Percentiles rank a stretch among this genome's conserved stretches.
Evolutionary conservation across 92 coral and sea anemone genomes (phyloP).

Genomic region (Ricordea florida): DNA sequence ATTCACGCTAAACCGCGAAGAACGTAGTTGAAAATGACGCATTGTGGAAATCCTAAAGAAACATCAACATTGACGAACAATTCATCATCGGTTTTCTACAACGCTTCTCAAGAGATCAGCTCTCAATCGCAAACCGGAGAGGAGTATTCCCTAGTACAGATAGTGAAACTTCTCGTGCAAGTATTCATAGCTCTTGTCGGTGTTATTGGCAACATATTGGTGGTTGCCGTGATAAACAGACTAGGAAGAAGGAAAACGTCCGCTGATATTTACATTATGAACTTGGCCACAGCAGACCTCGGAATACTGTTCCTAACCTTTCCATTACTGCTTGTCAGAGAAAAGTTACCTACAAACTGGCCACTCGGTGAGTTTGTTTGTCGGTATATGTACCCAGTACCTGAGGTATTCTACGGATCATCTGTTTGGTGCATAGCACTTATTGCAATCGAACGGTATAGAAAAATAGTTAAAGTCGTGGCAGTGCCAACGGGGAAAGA

Average conservation of each 20-base stretch:
- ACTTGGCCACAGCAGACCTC: slow-evolving; percentile 61
- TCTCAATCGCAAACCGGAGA: no score
- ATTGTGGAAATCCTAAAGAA: no score
- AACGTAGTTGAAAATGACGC: no score
- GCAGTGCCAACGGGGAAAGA: not conserved
- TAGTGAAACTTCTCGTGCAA: not conserved
- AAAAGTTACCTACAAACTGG: not conserved
- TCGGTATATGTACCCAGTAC: slow-evolving; percentile 31
- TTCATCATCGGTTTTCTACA: no score
- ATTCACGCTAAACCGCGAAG: no score
- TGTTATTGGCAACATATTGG: slow-evolving; percentile 41
- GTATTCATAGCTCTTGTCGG: slow-evolving; percentile 32
- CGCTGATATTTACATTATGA: slow-evolving; percentile 23
- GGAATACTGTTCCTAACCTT: slow-evolving; percentile 27
- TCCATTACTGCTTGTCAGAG: not conserved
- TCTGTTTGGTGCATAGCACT: slow-evolving; percentile 53
- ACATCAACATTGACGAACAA: no score
- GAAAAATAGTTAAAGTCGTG: not conserved
- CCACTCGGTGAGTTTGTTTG: slow-evolving; percentile 44
- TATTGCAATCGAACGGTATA: slow-evolving; percentile 53
- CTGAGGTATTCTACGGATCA: slow-evolving; percentile 46
- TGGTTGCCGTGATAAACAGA: slow-evolving; percentile 4
- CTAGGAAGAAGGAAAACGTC: slow-evolving; percentile 9
- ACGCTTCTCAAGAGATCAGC: no score
- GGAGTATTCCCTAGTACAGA: not conserved